Evolutionary conservation across 92 coral and sea anemone species (phyloP).

Genomic region (Pocillopora meandrina): DNA sequence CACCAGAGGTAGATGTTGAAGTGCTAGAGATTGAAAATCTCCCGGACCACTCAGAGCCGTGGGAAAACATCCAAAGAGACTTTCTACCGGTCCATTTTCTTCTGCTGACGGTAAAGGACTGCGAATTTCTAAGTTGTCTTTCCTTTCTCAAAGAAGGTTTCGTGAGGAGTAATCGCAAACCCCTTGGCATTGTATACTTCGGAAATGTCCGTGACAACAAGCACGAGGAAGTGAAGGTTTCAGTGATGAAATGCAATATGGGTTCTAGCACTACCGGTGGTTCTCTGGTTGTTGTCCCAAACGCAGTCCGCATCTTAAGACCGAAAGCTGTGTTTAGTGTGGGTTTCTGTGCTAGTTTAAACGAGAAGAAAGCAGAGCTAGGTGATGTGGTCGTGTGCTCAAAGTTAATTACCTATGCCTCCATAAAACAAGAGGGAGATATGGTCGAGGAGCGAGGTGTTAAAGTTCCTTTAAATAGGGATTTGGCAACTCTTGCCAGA

Average conservation of each 20-base stretch:
- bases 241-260: slow-evolving; percentile 1
- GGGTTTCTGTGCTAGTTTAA: slow-evolving; percentile 4
- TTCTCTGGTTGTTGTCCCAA: background rate
- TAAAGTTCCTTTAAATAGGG: background rate
- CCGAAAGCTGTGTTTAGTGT: slow-evolving; percentile 14
- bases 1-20: background rate
- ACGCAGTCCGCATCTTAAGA: background rate
- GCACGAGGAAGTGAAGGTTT: background rate
- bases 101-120: background rate
- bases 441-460: background rate
- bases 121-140: background rate
- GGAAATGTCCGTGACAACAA: background rate
- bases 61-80: background rate
- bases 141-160: background rate
- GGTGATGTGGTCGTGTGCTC: slow-evolving; percentile 2
- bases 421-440: background rate
- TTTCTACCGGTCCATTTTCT: background rate
- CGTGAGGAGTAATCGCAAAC: background rate
- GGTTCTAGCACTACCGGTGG: background rate
- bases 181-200: slow-evolving; percentile 1
- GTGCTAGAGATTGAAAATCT: background rate
- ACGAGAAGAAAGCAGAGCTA: background rate
- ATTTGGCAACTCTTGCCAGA: background rate
- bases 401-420: background rate
- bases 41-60: background rate